Evolutionary conservation across 2,888 invertebrate genomes (phyloP).

Genomic region (Dryobota labecula): DNA sequence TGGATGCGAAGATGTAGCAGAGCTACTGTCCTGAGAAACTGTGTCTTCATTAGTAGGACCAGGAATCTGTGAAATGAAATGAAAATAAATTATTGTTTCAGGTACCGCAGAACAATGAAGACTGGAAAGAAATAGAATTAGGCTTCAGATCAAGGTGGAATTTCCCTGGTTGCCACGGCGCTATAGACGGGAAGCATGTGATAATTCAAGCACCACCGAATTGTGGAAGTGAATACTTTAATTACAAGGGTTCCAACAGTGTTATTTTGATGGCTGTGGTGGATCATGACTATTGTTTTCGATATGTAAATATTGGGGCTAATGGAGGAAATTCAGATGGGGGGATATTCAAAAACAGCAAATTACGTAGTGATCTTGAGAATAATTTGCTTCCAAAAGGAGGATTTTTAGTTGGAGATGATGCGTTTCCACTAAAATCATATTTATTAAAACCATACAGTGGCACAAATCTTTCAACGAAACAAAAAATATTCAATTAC

Average conservation of each 20-base stretch:
- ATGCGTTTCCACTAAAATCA: constrained; percentile 10
- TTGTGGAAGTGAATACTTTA: constrained; percentile 38
- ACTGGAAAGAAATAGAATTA: constrained; percentile 12
- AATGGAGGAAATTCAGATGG: constrained; percentile 43
- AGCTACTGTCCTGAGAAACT: constrained; percentile 36
- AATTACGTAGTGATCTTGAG: constrained; percentile 7
- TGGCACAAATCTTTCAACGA: not conserved
- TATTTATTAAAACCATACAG: constrained; percentile 40
- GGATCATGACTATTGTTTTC: constrained; percentile 34
- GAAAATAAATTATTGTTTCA: constrained; percentile 34
- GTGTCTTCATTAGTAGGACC: constrained; percentile 36
- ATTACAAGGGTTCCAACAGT: constrained; percentile 38
- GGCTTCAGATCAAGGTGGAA: constrained; percentile 22
- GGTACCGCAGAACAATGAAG: constrained; percentile 12
- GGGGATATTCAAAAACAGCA: constrained; percentile 26
- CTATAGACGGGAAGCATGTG: constrained; percentile 51
- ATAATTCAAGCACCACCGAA: constrained; percentile 43
- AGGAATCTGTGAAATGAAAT: constrained; percentile 16
- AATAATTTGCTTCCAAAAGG: constrained; percentile 6
- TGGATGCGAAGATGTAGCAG: constrained; percentile 28
- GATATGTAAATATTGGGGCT: constrained; percentile 30
- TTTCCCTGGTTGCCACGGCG: constrained; percentile 31
- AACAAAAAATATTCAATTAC: constrained; percentile 31
- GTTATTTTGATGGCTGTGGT: constrained; percentile 37
- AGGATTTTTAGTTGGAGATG: constrained; percentile 14